These are phyloP conservation scores for Anabas testudineus DNA, from an alignment of 2,797 vertebrate genomes.

Conservation along the genomic window DNA sequence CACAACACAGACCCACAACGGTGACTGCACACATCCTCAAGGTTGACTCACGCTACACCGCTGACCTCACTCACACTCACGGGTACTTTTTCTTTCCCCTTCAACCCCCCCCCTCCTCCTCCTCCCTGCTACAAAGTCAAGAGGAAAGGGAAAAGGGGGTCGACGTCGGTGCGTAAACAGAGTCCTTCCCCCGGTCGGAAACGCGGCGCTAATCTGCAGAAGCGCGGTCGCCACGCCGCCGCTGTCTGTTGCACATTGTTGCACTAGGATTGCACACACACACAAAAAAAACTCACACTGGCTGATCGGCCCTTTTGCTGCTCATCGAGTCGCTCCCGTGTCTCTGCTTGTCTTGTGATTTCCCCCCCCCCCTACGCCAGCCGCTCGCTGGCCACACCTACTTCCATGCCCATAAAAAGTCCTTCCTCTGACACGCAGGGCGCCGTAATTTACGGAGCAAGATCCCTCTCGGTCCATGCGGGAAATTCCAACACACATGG, in stretches of 20 bases:
- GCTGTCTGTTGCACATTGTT: conserved; percentile 74
- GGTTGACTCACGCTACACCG: conserved; percentile 86
- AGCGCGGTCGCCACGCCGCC: conserved; percentile 34
- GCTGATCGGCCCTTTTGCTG: conserved; percentile 62
- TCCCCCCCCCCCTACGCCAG: conserved; percentile 48
- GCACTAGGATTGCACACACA: conserved; percentile 70
- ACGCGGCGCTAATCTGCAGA: conserved; percentile 55
- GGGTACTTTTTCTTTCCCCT: conserved; percentile 50
- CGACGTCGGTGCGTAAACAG: conserved; percentile 48
- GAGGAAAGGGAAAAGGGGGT: conserved; percentile 49
- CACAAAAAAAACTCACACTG: conserved; percentile 33
- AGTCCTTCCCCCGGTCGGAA: conserved; percentile 45
- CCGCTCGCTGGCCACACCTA: conserved; percentile 78
- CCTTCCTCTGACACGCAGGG: conserved; percentile 75
- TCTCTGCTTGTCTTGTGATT: conserved; percentile 82
- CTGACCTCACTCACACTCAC: conserved; percentile 85
- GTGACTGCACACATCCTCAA: conserved; percentile 85
- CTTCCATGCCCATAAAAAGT: conserved; percentile 86
- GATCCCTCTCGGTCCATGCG: conserved; percentile 78
- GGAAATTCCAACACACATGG: conserved; percentile 86
- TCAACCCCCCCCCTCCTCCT: too few relatives aligned
- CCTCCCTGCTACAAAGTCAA: conserved; percentile 55
- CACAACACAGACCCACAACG: conserved; percentile 50
- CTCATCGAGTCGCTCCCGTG: conserved; percentile 53
- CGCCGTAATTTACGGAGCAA: conserved; percentile 82